Evolutionary conservation across 2,797 vertebrate genomes (phyloP), one percentile per base, ranked within the genome.

Genomic region (Petrocephalus sullivani): DNA sequence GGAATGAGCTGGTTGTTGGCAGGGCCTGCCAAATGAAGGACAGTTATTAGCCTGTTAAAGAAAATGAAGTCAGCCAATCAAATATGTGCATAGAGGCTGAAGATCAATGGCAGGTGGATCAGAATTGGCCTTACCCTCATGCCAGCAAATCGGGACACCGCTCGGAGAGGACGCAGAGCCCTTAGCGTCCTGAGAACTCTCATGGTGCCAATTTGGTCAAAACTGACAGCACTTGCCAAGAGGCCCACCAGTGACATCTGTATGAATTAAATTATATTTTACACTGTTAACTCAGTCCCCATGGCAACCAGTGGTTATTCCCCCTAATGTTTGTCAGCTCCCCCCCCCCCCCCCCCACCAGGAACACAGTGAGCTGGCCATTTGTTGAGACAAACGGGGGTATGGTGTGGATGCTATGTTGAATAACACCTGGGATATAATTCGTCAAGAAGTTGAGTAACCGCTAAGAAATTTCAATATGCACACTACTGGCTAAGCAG

Each of bases 101-200:
- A 54, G 61, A 85, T 82, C 60, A 84, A 84, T 19, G 87, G 67
- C 81, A 82, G 21, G 21, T 86, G 21, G 85, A 83, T 89, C 54
- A 87, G 85, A 89, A 85, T 71, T 57, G 82, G 89, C 89, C 94
- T 95, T 96, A 98, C 98, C 97, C 97, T 97, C 94, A 98, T 98
- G 90, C 97, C 98, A 93, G 97, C 97, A 92, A 98, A 97, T 92
- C 97, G 96, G 90, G 97, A 97, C 89, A 96, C 93, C 0, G 97
- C 96, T 87, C 97, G 95, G 49, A 98, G 96, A 37, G 97, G 97
- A 87, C 97, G 96, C 81, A 98, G 87, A 0, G 97, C 97, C 90
- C 97, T 93, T 0, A 98, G 91, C 0, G 96, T 98, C 94, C 97
- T 94, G 89, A 98, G 95, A 88, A 96, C 96, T 90, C 97, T 97